Evolutionary conservation across 2,113 vertebrate genomes (phyloP), one percentile per base, ranked within the genome.

Genomic region (Calyptomena viridis): DNA sequence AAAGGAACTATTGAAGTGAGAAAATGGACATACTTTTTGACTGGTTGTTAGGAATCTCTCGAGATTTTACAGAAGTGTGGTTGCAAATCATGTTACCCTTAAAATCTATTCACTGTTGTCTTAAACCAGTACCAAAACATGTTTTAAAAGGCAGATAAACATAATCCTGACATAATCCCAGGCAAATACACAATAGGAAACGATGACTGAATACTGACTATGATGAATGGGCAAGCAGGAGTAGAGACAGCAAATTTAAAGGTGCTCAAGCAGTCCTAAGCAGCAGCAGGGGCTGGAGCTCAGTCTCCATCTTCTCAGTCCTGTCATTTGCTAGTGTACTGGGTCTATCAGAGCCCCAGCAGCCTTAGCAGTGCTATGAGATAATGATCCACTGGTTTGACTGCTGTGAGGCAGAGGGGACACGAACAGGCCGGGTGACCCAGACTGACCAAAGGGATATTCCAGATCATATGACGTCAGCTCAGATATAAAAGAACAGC

Each of bases 221-320:
- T 55, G 62, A 62, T 0, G 0, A 80, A 89, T 7, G 28, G 9
- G 13, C 25, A 59, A 21, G 28, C 30, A 22, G 3, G 37, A 82
- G 40, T 13, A 72, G 28, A 30, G 25, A 84, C 1, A 2, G 59
- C 10, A 49, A 64, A 91, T 27, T 60, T 73, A 33, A 77, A 79
- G 21, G 52, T 62, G 25, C 58, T 53, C 2, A 4, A 71, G 14
- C 37, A 39, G 31, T 11, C 23, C 44, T 24, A 47, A 82, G 49
- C 24, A 91, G 50, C 28, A 71, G 37, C 35, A 78, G 59, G 52
- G 35, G 17, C 35, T 49, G 33, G 18, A 87, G 47, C 14, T 22
- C 40, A 42, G 23, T 49, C 24, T 67, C 13, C 9, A 1, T 35
- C n/a, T 44, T 44, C 28, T 46, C 60, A n/a, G 50, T 46, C 18